Conservation (phyloP, 2,888 invertebrate species). For the Gortyna flavago region DNA sequence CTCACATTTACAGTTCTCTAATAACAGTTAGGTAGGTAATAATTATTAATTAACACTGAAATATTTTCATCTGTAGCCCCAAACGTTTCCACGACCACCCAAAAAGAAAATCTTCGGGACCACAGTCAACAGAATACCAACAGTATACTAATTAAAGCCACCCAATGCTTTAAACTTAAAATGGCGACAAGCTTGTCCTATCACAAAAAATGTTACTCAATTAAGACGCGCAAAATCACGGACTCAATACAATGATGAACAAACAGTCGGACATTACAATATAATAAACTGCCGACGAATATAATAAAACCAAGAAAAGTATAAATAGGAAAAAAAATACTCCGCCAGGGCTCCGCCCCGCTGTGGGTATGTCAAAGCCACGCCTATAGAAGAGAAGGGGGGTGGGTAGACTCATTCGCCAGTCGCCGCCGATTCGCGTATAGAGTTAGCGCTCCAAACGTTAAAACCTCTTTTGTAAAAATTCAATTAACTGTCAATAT, state of each 20-base stretch:
- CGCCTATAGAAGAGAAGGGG: constrained; percentile 77
- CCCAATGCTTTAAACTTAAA: constrained; percentile 57
- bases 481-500: constrained; percentile 65
- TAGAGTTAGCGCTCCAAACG: constrained; percentile 76
- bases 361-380: constrained; percentile 72
- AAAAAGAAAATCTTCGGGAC: constrained; percentile 46
- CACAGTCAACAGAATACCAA: constrained; percentile 46
- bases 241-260: constrained; percentile 78
- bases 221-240: constrained; percentile 78
- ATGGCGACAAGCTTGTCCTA: constrained; percentile 62
- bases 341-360: constrained; percentile 75
- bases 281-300: constrained; percentile 83
- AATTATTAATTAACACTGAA: not conserved
- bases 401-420: constrained; percentile 80
- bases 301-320: constrained; percentile 79
- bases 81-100: constrained; percentile 45
- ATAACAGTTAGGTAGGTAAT: too few relatives aligned
- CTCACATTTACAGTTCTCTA: not conserved
- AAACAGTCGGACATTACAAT: constrained; percentile 85
- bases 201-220: constrained; percentile 71
- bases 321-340: constrained; percentile 78
- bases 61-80: constrained; percentile 9
- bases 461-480: constrained; percentile 68
- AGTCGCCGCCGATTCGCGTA: constrained; percentile 83
- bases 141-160: constrained; percentile 59